Evolutionary conservation across 2,113 vertebrate genomes (phyloP).

Genomic region (Oncorhynchus keta): DNA sequence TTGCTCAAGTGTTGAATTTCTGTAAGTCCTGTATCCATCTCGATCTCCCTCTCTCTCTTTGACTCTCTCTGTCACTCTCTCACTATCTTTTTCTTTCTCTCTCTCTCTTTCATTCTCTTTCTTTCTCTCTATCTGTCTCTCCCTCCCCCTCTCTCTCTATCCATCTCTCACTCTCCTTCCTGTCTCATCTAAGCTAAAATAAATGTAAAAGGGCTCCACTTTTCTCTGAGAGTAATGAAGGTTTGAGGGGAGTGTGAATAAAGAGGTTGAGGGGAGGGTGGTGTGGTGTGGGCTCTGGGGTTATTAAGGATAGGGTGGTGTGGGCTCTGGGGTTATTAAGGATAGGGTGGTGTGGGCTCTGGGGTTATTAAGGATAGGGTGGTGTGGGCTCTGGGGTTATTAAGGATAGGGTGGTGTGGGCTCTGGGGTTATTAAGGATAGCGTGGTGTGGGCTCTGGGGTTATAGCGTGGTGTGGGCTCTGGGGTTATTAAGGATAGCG

Average conservation of each 20-base stretch:
- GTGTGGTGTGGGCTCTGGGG: neutral
- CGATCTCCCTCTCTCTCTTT: neutral
- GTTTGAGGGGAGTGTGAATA: conserved; percentile 68
- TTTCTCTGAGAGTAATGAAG: conserved; percentile 22
- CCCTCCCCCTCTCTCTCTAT: too few species aligned
- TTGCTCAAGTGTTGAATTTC: conserved; percentile 85
- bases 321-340: too few species aligned
- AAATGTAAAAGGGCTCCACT: conserved; percentile 84
- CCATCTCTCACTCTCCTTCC: too few species aligned
- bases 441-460: too few species aligned
- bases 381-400: too few species aligned
- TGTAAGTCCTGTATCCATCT: conserved; percentile 69
- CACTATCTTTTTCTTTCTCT: neutral
- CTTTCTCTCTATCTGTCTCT: neutral
- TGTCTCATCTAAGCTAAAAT: conserved; percentile 81
- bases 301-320: too few species aligned
- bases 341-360: too few species aligned
- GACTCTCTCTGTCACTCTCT: neutral
- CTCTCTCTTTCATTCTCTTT: neutral
- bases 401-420: too few species aligned
- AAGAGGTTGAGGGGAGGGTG: conserved; percentile 56
- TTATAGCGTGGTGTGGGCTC: too few species aligned
- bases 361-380: too few species aligned
- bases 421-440: too few species aligned
- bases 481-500: too few species aligned